Conservation (phyloP, 2,113 vertebrate species). For the Macquaria ambigua region DNA sequence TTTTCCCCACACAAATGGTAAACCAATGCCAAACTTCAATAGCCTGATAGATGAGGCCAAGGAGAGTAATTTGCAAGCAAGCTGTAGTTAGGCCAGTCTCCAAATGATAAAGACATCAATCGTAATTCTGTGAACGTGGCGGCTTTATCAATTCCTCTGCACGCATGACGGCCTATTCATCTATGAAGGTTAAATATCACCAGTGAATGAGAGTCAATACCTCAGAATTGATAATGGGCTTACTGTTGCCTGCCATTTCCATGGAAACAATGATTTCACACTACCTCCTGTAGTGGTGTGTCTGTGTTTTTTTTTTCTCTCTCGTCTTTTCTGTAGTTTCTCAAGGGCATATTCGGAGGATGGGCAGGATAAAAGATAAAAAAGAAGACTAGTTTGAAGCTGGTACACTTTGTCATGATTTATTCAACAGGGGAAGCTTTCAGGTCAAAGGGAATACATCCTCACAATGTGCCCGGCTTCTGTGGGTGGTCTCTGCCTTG, state of each 20-base stretch:
- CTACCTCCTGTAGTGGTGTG: constrained; percentile 48
- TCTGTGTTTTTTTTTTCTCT: constrained; percentile 34
- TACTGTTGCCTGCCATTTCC: constrained; percentile 77
- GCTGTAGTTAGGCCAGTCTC: constrained; percentile 62
- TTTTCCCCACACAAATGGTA: constrained; percentile 36
- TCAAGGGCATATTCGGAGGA: constrained; percentile 77
- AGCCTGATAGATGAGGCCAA: constrained; percentile 65
- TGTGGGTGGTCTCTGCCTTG: constrained; percentile 64
- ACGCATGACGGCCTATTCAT: constrained; percentile 70
- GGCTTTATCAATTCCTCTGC: constrained; percentile 75
- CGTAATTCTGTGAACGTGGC: constrained; percentile 63
- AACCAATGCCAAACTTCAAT: constrained; percentile 52
- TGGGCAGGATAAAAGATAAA: constrained; percentile 68
- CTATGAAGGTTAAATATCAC: constrained; percentile 83
- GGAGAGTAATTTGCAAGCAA: constrained; percentile 67
- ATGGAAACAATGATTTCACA: constrained; percentile 81
- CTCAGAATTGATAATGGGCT: constrained; percentile 79
- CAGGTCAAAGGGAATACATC: constrained; percentile 75
- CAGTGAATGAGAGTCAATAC: constrained; percentile 82
- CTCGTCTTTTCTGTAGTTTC: constrained; percentile 64
- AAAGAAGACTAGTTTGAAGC: constrained; percentile 56
- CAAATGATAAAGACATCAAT: constrained; percentile 81
- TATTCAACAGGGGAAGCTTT: constrained; percentile 77
- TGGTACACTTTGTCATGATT: constrained; percentile 73
- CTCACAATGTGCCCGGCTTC: constrained; percentile 49